phyloP scores from a whole-genome alignment of 1,140 invertebrate species.

The Diuraphis noxia region DNA sequence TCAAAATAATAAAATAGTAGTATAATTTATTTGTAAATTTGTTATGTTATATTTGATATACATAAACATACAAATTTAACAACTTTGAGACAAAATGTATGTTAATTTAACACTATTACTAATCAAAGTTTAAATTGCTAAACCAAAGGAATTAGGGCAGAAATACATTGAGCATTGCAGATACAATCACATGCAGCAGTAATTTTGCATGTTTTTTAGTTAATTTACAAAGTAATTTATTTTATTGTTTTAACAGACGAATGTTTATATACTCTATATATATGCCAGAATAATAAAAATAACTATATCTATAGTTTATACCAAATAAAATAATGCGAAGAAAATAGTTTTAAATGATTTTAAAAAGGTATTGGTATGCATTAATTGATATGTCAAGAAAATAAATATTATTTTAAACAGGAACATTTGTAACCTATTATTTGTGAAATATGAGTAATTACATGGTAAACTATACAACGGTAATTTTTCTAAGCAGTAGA shows the following conservation, averaged over 20 bases:
- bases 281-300: neutral
- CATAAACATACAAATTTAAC: neutral
- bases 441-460: neutral
- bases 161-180: constrained; percentile 20
- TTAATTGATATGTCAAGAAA: neutral
- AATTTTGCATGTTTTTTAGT: neutral
- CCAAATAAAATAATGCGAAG: neutral
- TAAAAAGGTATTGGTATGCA: neutral
- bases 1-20: neutral
- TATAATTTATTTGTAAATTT: neutral
- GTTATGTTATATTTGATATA: neutral
- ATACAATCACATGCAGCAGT: neutral
- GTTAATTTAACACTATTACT: neutral
- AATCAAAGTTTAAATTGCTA: constrained; percentile 13
- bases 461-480: no score
- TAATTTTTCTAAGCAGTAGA: neutral
- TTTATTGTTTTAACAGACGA: neutral
- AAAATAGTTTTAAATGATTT: neutral
- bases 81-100: neutral
- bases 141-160: neutral
- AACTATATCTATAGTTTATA: neutral
- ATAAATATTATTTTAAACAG: neutral
- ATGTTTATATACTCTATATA: neutral
- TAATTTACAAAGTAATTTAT: neutral
- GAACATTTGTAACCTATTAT: neutral